These are phyloP conservation scores for Tupaia chinensis DNA, from an alignment of 2,113 vertebrate species.

Conservation along the genomic window DNA sequence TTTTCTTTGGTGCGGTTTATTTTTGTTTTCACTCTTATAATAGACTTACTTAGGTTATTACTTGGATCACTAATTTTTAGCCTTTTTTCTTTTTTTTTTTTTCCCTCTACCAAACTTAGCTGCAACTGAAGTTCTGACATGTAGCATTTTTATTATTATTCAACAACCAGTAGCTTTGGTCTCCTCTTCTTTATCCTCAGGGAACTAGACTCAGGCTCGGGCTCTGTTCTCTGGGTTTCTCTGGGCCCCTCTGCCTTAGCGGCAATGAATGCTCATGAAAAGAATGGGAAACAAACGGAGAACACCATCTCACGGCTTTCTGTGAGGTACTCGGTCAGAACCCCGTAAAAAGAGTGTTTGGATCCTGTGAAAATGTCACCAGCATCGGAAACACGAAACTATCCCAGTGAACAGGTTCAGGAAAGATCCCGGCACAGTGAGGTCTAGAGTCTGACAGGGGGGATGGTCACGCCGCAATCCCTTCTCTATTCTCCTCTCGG, in stretches of 20 bases:
- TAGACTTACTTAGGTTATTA: not conserved
- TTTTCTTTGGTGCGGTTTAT: not conserved
- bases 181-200: not conserved
- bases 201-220: not conserved
- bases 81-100: not conserved
- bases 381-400: not conserved
- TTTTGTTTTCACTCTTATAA: not conserved
- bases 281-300: not conserved
- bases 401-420: too few species aligned
- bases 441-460: not conserved
- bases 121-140: not conserved
- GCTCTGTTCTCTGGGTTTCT: not conserved
- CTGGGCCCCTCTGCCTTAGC: not conserved
- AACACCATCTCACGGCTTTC: not conserved
- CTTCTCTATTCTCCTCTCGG: too few species aligned
- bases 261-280: not conserved
- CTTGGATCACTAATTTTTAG: not conserved
- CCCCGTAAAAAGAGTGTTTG: not conserved
- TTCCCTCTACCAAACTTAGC: not conserved
- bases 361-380: not conserved
- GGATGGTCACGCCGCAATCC: too few species aligned
- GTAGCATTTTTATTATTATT: not conserved
- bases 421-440: not conserved
- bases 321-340: not conserved
- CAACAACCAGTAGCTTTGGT: not conserved